Base-by-base conservation (phyloP, 2,888 invertebrate genomes). In the Teinopalpus imperialis region DNA sequence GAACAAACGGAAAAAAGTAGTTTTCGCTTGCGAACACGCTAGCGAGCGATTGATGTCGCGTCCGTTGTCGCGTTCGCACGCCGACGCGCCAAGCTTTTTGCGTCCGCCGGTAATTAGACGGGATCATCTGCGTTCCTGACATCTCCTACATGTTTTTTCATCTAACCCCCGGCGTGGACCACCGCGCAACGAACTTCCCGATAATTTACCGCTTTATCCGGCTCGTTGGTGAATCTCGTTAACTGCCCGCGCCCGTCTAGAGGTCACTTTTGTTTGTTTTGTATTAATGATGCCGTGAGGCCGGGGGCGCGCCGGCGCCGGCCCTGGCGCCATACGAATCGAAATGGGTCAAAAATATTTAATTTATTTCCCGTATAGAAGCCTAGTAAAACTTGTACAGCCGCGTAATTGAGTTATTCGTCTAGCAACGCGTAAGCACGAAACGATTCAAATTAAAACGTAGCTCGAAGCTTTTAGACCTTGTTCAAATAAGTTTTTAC, bases 241-340 rank as follows among this genome's bases (percentile, higher is more conserved):
- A 86, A 79, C 74, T 72, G 75, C 74, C 69, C 73, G 75, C 69
- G 76, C 69, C 78, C 77, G 81, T 73, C 81, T 79, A 78, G 78
- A 81, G 86, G 83, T 85, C 82, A 82, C 62, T 88, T 78, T 83
- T 88, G 85, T 88, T 88, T 88, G 86, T 87, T 87, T 88, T 88
- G 76, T 85, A 82, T 73, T 81, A 85, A 82, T 78, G 85, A 82
- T 72, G 74, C 74, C 74, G 79, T 77, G 77, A 69, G 76, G 73
- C 80, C 78, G 78, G 79, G 83, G 80, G 81, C 83, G 69, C 79
- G 85, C 78, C 70, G 86, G 85, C 85, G 83, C 81, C 80, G 68
- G 65, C 57, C 65, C 69, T 78, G 83, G 85, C 86, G 83, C 86
- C 83, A 79, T 68, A 66, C 67, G 59, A 64, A 69, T 67, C 76